Base-by-base conservation (phyloP, 2,888 invertebrate genomes). In the Nephrotoma flavescens region DNA sequence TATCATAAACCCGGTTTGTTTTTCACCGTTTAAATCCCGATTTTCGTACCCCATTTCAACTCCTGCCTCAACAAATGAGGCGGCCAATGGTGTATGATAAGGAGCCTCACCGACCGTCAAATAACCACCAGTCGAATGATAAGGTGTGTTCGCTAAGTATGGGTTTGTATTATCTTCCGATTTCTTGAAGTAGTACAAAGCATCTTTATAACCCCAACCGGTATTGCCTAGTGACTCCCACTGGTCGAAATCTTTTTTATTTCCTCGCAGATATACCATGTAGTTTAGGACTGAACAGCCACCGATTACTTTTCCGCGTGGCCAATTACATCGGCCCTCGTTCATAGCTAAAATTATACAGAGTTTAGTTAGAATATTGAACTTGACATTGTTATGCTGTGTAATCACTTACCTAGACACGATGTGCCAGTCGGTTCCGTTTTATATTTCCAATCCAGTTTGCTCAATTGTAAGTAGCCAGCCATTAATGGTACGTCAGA, bases 391-490 rank as follows among this genome's bases (percentile, higher is more conserved):
- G 6, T 85, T 52, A 15, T 12, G 12, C 4, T 42, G 11, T 42
- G 11, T 4, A 15, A 7, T 0, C n/a, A 41, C 90, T 90, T 92
- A 96, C 97, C 97, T 90, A 97, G 92, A 90, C 97, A 97, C 15
- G 95, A 94, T 5, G 94, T 95, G 83, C 95, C 95, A 89, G 96
- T 95, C 0, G 97, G 97, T 90, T 98, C 97, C 0, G 97, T 97
- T 91, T 97, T 97, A 91, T 97, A 98, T 90, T 96, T 95, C 98
- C 97, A 98, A 90, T 98, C 98, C 86, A 97, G 92, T 90, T 96
- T 95, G 88, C 96, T 97, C 9, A 97, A 93, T 91, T 97, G 97
- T 86, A 97, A 92, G 89, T 97, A 97, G 0, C 96, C 97, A 0
- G 97, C 97, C 90, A 97, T 93, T 3, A 97, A 92, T 0, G 97